Evolutionary conservation across 1,140 invertebrate genomes (phyloP).

Genomic region (Tribolium madens): DNA sequence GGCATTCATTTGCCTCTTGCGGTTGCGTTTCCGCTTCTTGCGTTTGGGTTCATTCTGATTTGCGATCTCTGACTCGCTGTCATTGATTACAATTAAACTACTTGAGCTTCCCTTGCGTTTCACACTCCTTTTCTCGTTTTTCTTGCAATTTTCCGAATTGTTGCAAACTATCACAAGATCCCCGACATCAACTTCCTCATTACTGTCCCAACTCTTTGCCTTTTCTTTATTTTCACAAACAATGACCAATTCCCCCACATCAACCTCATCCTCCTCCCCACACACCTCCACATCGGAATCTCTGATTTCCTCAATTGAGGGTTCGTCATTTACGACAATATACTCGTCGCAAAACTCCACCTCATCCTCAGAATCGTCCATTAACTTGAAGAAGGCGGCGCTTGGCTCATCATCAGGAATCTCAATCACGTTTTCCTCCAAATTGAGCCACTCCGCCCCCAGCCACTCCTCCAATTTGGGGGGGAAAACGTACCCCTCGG

Average conservation of each 20-base stretch:
- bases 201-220: background rate
- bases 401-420: conserved; percentile 41
- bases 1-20: no score
- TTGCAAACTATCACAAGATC: background rate
- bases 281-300: background rate
- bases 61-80: background rate
- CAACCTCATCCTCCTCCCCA: background rate
- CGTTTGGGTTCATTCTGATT: background rate
- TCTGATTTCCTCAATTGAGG: background rate
- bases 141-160: background rate
- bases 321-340: conserved; percentile 6
- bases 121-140: background rate
- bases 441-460: conserved; percentile 64
- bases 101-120: background rate
- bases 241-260: background rate
- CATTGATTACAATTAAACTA: background rate
- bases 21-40: no score
- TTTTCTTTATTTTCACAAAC: background rate
- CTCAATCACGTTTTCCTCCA: conserved; percentile 46
- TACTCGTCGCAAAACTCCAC: conserved; percentile 51
- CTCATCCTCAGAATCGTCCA: conserved; percentile 51
- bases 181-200: background rate
- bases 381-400: conserved; percentile 40
- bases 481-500: conserved; percentile 64
- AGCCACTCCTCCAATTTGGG: conserved; percentile 66